phyloP scores from a whole-genome alignment of 2,113 vertebrate species.

The Uria aalge region DNA sequence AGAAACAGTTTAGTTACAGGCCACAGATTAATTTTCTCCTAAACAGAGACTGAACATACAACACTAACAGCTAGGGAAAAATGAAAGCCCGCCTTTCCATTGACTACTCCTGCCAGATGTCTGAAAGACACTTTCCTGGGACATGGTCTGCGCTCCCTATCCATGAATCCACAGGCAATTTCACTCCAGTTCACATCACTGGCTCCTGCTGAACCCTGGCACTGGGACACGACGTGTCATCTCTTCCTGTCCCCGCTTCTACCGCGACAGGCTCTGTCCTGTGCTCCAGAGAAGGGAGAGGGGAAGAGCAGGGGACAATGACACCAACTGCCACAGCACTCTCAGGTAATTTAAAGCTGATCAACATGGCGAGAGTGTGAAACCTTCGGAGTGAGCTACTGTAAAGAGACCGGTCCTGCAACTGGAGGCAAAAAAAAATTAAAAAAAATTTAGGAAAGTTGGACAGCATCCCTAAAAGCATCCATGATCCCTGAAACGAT shows the following conservation, averaged over 20 bases:
- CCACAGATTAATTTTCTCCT: not conserved
- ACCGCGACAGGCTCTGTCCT: not conserved
- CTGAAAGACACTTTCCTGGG: not conserved
- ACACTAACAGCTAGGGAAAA: not conserved
- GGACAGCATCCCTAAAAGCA: not conserved
- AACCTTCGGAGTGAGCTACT: not conserved
- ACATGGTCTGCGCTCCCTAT: not conserved
- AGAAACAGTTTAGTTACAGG: not conserved
- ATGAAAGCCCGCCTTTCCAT: not conserved
- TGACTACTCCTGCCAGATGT: not conserved
- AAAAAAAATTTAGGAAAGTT: not conserved
- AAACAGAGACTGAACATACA: not conserved
- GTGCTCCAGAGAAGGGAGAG: not conserved
- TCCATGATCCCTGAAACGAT: not conserved
- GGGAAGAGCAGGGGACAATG: not conserved
- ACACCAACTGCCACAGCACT: not conserved
- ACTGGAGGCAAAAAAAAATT: not conserved
- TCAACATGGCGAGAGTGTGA: not conserved
- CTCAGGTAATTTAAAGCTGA: not conserved
- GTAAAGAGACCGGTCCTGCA: not conserved
- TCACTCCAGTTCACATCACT: not conserved
- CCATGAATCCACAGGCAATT: not conserved
- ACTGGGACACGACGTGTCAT: not conserved
- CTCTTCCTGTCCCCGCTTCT: not conserved
- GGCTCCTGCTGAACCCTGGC: not conserved